These are phyloP conservation scores for Phortica variegata DNA, from an alignment of 1,140 invertebrate genomes.

Conservation along the genomic window DNA sequence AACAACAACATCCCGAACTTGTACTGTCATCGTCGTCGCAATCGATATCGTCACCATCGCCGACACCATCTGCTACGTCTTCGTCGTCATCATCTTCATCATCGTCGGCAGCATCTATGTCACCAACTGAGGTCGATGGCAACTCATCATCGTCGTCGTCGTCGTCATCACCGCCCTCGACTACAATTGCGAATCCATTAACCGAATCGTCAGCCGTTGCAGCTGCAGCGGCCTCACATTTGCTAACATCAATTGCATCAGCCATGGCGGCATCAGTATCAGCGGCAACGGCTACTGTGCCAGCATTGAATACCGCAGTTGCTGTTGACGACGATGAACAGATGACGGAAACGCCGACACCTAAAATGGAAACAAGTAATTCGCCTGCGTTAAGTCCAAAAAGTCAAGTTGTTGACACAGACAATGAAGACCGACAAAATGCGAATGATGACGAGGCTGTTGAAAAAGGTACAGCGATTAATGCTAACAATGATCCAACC, in stretches of 20 bases:
- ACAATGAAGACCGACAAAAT: too few species aligned
- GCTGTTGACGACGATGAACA: constrained; percentile 16
- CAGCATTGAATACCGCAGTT: constrained; percentile 26
- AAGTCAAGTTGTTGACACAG: too few species aligned
- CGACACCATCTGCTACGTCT: constrained; percentile 12
- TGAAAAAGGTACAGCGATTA: constrained; percentile 3
- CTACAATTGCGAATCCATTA: constrained; percentile 25
- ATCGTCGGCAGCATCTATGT: constrained; percentile 22
- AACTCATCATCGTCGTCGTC: constrained; percentile 19
- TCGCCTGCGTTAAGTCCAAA: not conserved
- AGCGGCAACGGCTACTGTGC: constrained; percentile 29
- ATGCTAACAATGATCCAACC: too few species aligned
- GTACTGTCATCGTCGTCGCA: constrained; percentile 11
- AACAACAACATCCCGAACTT: constrained; percentile 30
- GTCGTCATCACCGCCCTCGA: constrained; percentile 19
- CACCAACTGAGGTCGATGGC: constrained; percentile 12
- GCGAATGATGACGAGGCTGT: too few species aligned
- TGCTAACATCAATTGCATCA: constrained; percentile 32
- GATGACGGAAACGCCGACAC: constrained; percentile 11
- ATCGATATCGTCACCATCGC: constrained; percentile 9
- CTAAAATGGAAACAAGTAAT: not conserved
- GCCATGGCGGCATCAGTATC: constrained; percentile 40
- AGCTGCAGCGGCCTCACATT: constrained; percentile 39
- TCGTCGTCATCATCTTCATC: constrained; percentile 25
- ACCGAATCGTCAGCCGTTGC: constrained; percentile 35